phyloP scores from a whole-genome alignment of 2,113 vertebrate species.

The Pachypanchax playfairii region DNA sequence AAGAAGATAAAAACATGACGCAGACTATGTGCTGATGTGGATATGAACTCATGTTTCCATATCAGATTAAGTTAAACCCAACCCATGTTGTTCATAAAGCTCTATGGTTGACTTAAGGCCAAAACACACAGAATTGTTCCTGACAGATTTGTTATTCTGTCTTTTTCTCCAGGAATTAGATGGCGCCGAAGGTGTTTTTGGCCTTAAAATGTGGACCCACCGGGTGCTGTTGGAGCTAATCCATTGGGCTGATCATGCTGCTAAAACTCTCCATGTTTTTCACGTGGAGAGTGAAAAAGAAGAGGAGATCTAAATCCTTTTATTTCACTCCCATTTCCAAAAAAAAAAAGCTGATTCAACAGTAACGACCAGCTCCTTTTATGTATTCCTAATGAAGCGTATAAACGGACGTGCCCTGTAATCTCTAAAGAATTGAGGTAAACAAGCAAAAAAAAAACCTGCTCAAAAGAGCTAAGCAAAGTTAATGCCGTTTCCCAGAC shows the following conservation, averaged over 20 bases:
- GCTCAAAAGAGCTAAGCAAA: no score
- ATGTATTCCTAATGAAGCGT: constrained; percentile 27
- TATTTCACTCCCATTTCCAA: not conserved
- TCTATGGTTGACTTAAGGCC: no score
- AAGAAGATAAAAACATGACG: not conserved
- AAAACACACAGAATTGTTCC: not conserved
- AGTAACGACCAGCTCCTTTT: constrained; percentile 51
- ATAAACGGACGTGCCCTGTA: constrained; percentile 19
- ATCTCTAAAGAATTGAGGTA: constrained; percentile 35
- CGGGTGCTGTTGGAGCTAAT: constrained; percentile 78
- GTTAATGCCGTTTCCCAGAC: constrained; percentile 57
- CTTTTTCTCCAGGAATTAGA: constrained; percentile 66
- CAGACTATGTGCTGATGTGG: not conserved
- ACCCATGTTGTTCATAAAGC: not conserved
- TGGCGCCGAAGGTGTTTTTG: constrained; percentile 67
- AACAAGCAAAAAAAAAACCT: constrained; percentile 9
- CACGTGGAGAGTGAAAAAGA: constrained; percentile 62
- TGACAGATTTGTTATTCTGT: not conserved
- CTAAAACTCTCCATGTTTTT: constrained; percentile 70
- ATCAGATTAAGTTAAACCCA: no score
- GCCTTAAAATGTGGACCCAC: constrained; percentile 79
- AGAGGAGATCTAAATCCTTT: constrained; percentile 53
- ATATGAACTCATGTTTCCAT: no score
- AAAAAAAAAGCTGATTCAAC: constrained; percentile 40
- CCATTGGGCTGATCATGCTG: constrained; percentile 79